These are phyloP conservation scores for Geotrypetes seraphini DNA, from an alignment of 2,797 vertebrate species.

Conservation along the genomic window DNA sequence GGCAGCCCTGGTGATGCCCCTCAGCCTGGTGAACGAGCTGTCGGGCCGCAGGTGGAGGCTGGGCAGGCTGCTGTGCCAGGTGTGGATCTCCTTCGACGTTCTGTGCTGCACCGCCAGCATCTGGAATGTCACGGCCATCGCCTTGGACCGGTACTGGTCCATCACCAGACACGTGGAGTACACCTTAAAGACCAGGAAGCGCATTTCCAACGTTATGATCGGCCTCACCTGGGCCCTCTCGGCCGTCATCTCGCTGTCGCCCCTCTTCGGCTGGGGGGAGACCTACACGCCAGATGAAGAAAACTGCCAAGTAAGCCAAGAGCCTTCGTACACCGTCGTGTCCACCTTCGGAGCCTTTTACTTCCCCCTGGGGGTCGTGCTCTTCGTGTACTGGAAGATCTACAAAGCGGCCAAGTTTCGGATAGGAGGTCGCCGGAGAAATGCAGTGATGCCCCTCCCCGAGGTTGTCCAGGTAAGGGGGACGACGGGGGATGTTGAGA, in stretches of 20 bases:
- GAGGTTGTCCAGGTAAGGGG: not conserved
- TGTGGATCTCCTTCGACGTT: constrained; percentile 23
- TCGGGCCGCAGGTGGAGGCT: constrained; percentile 14
- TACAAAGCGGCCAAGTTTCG: constrained; percentile 21
- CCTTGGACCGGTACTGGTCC: constrained; percentile 18
- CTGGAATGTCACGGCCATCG: constrained; percentile 26
- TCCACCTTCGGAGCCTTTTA: constrained; percentile 29
- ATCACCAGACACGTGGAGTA: constrained; percentile 15
- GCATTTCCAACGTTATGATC: constrained; percentile 8
- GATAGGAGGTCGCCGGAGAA: not conserved
- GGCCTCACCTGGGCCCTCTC: constrained; percentile 18
- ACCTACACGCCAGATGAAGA: constrained; percentile 9
- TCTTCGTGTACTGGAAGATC: constrained; percentile 25
- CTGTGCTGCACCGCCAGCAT: constrained; percentile 27
- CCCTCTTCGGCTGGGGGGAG: constrained; percentile 18
- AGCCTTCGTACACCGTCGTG: constrained; percentile 14
- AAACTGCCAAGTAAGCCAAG: constrained; percentile 24
- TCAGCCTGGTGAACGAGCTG: constrained; percentile 19
- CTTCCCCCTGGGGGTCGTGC: constrained; percentile 14
- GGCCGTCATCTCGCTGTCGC: constrained; percentile 11
- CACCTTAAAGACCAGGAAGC: constrained; percentile 10
- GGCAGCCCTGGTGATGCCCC: constrained; percentile 20
- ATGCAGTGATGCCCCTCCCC: not conserved
- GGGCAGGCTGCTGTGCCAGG: constrained; percentile 13
- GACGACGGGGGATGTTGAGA: constrained; percentile 4